phyloP scores from a whole-genome alignment of 2,888 invertebrate genomes.

The Acanthosepion lycidas region DNA sequence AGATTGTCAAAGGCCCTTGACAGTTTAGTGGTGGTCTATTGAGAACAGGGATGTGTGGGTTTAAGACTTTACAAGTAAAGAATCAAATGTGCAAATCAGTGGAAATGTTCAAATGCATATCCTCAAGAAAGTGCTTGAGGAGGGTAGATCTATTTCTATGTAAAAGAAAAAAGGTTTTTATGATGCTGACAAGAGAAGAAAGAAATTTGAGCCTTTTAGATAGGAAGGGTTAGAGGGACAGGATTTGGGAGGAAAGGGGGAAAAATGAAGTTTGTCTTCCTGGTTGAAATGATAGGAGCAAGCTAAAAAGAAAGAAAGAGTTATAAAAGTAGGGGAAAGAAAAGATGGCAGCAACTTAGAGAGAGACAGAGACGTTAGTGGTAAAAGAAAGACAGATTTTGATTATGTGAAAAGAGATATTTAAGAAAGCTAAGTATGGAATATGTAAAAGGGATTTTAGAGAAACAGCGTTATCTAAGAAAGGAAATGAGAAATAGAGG shows the following conservation, averaged over 20 bases:
- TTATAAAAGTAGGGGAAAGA: neutral
- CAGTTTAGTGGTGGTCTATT: neutral
- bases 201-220: neutral
- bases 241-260: neutral
- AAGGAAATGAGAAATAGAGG: too few species aligned
- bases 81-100: conserved; percentile 6
- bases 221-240: neutral
- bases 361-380: neutral
- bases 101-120: neutral
- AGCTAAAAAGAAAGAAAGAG: neutral
- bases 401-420: neutral
- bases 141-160: neutral
- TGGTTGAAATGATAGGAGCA: neutral
- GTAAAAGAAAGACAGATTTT: too few species aligned
- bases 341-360: neutral
- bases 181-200: neutral
- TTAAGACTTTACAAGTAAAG: neutral
- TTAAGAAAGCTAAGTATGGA: too few species aligned
- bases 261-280: neutral
- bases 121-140: conserved; percentile 6
- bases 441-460: too few species aligned
- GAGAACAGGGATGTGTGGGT: neutral
- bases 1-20: neutral
- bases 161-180: neutral
- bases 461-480: too few species aligned